A percentile compares a stretch with the other conserved stretches of the same genome.
These are phyloP conservation scores for Numenius arquata DNA, from an alignment of 2,113 vertebrate genomes.

Conservation along the genomic window DNA sequence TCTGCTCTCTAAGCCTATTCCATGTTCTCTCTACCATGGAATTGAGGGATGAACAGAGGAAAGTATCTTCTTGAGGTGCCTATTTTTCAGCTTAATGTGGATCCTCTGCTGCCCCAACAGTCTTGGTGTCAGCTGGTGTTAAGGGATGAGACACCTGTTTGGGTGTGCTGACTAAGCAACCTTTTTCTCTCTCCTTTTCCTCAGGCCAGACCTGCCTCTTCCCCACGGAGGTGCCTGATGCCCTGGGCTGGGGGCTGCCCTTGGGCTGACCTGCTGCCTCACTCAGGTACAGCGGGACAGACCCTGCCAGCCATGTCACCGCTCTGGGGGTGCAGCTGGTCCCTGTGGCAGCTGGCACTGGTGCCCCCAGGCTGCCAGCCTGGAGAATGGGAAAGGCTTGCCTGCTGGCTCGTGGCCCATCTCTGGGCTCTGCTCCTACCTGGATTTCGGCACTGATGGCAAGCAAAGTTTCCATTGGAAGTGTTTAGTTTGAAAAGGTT, in stretches of 20 bases:
- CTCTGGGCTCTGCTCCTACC: neutral
- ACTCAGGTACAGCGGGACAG: neutral
- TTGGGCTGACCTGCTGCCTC: neutral
- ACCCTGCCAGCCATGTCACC: neutral
- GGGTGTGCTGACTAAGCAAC: neutral
- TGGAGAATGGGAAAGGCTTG: neutral
- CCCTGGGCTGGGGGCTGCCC: neutral
- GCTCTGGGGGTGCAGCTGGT: neutral
- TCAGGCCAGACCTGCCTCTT: neutral
- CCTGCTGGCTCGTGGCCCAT: neutral
- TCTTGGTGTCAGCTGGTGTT: neutral
- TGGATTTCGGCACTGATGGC: neutral
- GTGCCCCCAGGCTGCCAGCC: neutral
- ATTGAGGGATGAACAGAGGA: neutral
- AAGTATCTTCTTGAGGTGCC: neutral
- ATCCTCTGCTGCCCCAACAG: neutral
- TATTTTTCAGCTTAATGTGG: neutral
- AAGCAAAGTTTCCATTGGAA: neutral
- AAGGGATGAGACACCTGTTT: neutral
- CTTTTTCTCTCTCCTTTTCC: no score
- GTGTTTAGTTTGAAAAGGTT: neutral
- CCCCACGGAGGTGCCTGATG: accelerated
- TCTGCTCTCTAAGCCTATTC: neutral
- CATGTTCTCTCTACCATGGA: accelerated
- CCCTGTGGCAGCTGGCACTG: neutral